Base-by-base conservation (phyloP, 2,888 invertebrate species). In the Vesta saturnalis region DNA sequence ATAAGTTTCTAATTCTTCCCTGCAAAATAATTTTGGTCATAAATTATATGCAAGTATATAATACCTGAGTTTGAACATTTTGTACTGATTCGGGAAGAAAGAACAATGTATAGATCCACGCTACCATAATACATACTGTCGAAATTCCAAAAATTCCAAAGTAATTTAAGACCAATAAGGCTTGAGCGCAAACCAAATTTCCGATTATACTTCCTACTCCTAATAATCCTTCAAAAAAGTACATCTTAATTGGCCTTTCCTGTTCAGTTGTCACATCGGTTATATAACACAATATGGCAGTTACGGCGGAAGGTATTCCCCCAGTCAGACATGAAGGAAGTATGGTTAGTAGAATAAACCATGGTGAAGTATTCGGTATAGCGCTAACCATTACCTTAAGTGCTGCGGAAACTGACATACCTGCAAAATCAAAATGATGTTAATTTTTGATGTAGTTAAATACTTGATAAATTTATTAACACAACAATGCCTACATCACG, bases 201-300 rank as follows among this genome's bases (percentile, higher is more conserved):
- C 92, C 92, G 15, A 87, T 64, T 65, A 92, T 85, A 70, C 89
- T 84, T 14, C 92, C 92, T 0, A 86, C 77, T 57, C 87, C 87
- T 19, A 91, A 82, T 0, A 86, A 81, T 0, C 86, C 88, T 77
- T 92, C 90, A 70, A 92, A 80, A 35, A 89, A 74, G 1, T 88
- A 89, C 88, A 91, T 89, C 81, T 91, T 91, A 76, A 89, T 82
- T 67, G 91, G 89, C 80, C 92, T 85, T 73, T 87, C 87, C 19
- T 86, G 84, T 23, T 86, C 85, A n/a, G 86, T 83, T 0, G 90
- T 88, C 52, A 90, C 87, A 80, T 93, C 92, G 46, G 89, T 88
- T 72, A 92, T 84, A 77, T 91, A 82, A 63, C 82, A 80, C 19
- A 81, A 63, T 6, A 77, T 56, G 1, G 88, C 89, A 19, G 90